A percentile compares a stretch with the other conserved stretches of the same genome.
Conservation (phyloP, 1,140 invertebrate genomes). For the Brachionus paranguensis region DNA sequence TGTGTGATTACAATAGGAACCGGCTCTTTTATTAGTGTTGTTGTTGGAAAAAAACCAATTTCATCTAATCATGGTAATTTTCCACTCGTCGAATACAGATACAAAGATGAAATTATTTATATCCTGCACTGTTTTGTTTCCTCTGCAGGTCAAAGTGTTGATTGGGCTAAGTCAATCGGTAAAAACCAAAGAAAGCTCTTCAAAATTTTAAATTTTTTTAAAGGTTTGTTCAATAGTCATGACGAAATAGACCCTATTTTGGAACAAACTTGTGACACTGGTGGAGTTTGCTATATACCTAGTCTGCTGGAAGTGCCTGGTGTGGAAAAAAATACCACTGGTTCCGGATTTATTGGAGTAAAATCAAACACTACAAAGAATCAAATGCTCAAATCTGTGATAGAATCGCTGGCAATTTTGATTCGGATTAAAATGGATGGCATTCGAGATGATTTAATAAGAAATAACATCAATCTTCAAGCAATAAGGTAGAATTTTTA, state of each 20-base stretch:
- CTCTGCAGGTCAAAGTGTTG: neutral
- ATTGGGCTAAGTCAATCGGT: slow-evolving; percentile 26
- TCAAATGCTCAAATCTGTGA: neutral
- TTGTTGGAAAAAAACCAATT: slow-evolving; percentile 17
- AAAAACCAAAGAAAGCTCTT: neutral
- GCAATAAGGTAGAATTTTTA: neutral
- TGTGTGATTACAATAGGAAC: slow-evolving; percentile 14
- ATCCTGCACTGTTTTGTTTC: slow-evolving; percentile 2
- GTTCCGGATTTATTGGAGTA: neutral
- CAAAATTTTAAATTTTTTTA: neutral
- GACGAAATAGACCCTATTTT: neutral
- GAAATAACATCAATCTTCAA: neutral
- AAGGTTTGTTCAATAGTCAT: neutral
- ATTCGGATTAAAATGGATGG: neutral
- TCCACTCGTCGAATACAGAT: neutral
- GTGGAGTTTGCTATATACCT: neutral
- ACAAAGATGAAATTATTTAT: neutral
- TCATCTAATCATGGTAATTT: neutral
- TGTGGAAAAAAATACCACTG: neutral
- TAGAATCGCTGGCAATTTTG: neutral
- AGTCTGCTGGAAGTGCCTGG: neutral
- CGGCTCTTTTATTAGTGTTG: neutral
- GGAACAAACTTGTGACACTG: neutral
- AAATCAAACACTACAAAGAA: neutral
- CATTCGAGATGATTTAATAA: neutral